Percentiles rank a stretch among this genome's conserved stretches.
Evolutionary conservation across 2,888 invertebrate genomes (phyloP).

Genomic region (Hedychridium roseum): DNA sequence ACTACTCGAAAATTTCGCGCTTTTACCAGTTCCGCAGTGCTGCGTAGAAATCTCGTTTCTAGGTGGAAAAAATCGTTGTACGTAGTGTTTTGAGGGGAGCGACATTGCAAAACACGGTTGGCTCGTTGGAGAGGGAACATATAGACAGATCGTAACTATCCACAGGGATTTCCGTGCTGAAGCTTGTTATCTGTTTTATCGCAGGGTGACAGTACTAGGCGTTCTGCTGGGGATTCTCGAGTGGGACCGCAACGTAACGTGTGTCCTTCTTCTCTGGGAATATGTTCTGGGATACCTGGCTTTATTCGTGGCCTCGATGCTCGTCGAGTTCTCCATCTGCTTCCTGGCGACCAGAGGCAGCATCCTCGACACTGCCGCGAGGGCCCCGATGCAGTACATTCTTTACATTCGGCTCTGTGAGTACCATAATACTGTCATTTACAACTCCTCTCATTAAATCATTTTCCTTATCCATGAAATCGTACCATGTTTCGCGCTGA

Average conservation of each 20-base stretch:
- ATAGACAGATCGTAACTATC: no score
- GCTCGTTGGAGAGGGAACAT: no score
- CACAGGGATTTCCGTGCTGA: no score
- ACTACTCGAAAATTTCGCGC: no score
- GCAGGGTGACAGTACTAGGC: slow-evolving; percentile 71
- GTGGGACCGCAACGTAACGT: slow-evolving; percentile 66
- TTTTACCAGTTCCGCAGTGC: no score
- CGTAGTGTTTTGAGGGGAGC: no score
- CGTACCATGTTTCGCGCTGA: no score
- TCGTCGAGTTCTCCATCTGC: slow-evolving; percentile 77
- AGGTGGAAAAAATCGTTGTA: no score
- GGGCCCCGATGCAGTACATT: slow-evolving; percentile 80
- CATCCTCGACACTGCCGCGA: slow-evolving; percentile 78
- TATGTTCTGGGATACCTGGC: slow-evolving; percentile 72
- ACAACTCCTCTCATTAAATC: not conserved
- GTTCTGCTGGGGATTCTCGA: slow-evolving; percentile 69
- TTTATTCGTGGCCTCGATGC: slow-evolving; percentile 69
- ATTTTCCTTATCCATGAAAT: no score
- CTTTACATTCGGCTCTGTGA: slow-evolving; percentile 81
- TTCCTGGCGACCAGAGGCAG: slow-evolving; percentile 80
- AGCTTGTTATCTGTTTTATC: slow-evolving; percentile 38
- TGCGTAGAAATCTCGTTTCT: no score
- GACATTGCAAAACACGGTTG: no score
- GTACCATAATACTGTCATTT: slow-evolving; percentile 35
- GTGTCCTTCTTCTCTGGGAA: slow-evolving; percentile 67